A percentile compares a stretch with the other conserved stretches of the same genome.
These are phyloP conservation scores for Xestoiulus laeticollis DNA, from an alignment of 2,888 invertebrate genomes.

Conservation along the genomic window DNA sequence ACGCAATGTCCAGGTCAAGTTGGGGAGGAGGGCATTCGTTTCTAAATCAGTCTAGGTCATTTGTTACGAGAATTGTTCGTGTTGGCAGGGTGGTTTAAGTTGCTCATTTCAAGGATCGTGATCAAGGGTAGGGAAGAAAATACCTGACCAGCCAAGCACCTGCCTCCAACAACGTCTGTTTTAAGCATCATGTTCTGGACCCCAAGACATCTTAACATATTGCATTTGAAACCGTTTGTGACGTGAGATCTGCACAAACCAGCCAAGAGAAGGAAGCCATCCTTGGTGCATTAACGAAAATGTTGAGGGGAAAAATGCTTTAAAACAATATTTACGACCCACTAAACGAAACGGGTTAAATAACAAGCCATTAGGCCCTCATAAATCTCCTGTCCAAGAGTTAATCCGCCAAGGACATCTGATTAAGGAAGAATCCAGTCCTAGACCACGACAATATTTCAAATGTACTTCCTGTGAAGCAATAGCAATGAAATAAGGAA, in stretches of 20 bases:
- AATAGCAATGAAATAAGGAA: neutral
- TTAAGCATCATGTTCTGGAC: neutral
- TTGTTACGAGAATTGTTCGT: neutral
- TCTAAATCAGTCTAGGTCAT: neutral
- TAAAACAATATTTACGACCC: slow-evolving; percentile 5
- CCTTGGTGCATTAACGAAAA: neutral
- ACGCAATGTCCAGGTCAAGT: too few species aligned
- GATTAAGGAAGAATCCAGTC: neutral
- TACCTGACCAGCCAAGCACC: neutral
- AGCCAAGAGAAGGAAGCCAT: neutral
- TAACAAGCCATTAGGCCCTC: slow-evolving; percentile 7
- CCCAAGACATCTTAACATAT: neutral
- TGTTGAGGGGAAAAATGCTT: slow-evolving; percentile 8
- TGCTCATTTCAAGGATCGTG: neutral
- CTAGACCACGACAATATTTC: neutral
- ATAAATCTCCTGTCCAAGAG: neutral
- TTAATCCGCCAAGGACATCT: neutral
- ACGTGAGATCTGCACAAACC: neutral
- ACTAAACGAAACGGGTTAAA: slow-evolving; percentile 5
- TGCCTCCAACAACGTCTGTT: neutral
- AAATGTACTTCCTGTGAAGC: neutral
- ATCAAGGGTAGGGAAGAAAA: neutral
- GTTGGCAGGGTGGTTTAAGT: neutral
- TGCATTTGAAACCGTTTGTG: neutral
- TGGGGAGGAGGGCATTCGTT: neutral